Evolutionary conservation across 2,113 vertebrate genomes (phyloP).

Genomic region (Thunnus thynnus): DNA sequence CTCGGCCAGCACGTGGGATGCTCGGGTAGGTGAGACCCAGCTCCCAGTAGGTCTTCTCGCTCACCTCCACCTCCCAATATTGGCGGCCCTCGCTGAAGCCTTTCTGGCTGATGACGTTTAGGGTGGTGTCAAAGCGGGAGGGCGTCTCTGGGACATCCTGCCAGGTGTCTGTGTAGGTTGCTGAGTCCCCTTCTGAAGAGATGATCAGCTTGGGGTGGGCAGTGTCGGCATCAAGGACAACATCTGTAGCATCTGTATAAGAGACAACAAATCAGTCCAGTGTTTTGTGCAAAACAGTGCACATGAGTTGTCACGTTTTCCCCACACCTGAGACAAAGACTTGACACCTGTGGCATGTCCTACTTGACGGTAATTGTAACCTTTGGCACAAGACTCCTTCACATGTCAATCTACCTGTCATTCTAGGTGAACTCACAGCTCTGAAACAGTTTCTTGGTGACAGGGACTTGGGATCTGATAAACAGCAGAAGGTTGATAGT

Average conservation of each 20-base stretch:
- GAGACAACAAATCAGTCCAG: not conserved
- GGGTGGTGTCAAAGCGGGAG: constrained; percentile 86
- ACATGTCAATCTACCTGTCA: not conserved
- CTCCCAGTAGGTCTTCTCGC: constrained; percentile 88
- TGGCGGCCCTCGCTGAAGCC: constrained; percentile 83
- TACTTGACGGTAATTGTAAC: not conserved
- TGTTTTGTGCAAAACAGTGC: not conserved
- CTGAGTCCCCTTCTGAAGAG: constrained; percentile 68
- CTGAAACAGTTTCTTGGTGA: constrained; percentile 79
- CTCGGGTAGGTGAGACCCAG: constrained; percentile 86
- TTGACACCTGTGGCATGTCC: no score
- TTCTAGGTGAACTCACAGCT: constrained; percentile 73
- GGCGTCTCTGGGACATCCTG: constrained; percentile 81
- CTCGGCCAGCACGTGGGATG: constrained; percentile 82
- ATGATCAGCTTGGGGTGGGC: constrained; percentile 78
- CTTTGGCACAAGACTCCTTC: not conserved
- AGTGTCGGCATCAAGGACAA: constrained; percentile 70
- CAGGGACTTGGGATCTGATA: constrained; percentile 79
- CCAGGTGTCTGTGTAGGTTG: constrained; percentile 75
- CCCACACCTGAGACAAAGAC: not conserved
- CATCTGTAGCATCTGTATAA: constrained; percentile 69
- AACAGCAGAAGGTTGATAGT: constrained; percentile 79
- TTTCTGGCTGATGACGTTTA: constrained; percentile 82
- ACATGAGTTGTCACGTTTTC: not conserved
- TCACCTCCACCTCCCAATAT: constrained; percentile 90